Percentiles rank a stretch among this genome's conserved stretches.
Evolutionary conservation across 2,888 invertebrate species (phyloP).

Genomic region (Yponomeuta plumbellus): DNA sequence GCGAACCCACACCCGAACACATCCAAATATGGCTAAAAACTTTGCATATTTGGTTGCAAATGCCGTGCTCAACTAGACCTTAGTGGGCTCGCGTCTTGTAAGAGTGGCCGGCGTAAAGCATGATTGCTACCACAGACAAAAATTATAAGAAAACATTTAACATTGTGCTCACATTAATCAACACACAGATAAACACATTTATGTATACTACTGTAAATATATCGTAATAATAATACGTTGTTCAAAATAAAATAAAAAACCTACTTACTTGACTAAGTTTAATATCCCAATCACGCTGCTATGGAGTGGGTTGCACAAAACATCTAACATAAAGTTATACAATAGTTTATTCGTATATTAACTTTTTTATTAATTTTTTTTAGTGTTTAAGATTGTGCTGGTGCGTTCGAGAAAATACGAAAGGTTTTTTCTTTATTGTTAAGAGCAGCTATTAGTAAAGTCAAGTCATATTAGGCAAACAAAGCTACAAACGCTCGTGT

Average conservation of each 20-base stretch:
- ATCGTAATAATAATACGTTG: constrained; percentile 38
- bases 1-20: no score
- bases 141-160: constrained; percentile 37
- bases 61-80: no score
- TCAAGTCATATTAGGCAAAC: constrained; percentile 53
- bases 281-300: constrained; percentile 46
- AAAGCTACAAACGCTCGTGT: constrained; percentile 35
- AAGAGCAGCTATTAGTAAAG: constrained; percentile 27
- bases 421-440: constrained; percentile 16
- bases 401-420: constrained; percentile 46
- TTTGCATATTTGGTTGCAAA: no score
- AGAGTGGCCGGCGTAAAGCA: no score
- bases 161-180: constrained; percentile 66
- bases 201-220: constrained; percentile 25
- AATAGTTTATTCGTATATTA: constrained; percentile 30
- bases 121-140: not conserved
- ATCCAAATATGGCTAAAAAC: no score
- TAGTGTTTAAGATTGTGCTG: constrained; percentile 60
- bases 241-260: constrained; percentile 38
- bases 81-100: no score
- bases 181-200: constrained; percentile 50
- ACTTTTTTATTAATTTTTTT: constrained; percentile 35
- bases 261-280: constrained; percentile 23
- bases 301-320: constrained; percentile 47
- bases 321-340: constrained; percentile 34